Base-by-base conservation (phyloP, 2,113 vertebrate genomes). In the Nycticebus coucang region DNA sequence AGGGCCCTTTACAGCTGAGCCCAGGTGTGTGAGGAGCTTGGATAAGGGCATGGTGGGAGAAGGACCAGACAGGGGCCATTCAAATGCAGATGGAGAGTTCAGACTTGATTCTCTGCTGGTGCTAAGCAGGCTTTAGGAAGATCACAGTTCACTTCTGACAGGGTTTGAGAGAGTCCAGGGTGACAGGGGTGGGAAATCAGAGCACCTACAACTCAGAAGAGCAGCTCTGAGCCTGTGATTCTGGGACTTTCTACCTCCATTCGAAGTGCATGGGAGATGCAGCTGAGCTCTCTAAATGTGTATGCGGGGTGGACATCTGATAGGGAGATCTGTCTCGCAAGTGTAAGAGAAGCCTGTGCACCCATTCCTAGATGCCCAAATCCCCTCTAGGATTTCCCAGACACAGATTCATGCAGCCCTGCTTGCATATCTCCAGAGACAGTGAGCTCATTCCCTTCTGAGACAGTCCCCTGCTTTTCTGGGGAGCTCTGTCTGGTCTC, bases 231-330 rank as follows among this genome's bases (percentile, higher is more conserved):
- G 41, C 60, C 30, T 18, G 8, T 4, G 35, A 1, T 59, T 37
- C 78, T 17, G 55, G 69, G 5, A 88, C 71, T 28, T 85, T 57
- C 59, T 17, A 19, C 62, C 2, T 79, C 12, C 57, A 7, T 50
- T 81, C 41, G 13, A 30, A 71, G 60, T 21, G 33, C 37, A 21
- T 0, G 37, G 26, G 28, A n/a, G 53, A 0, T 7, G 2, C 15
- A 7, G 19, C 53, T 0, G 1, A 28, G n/a, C 30, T 2, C 33
- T 10, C 8, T 28, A 18, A 18, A 1, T 1, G 13, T 84, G 28
- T n/a, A 5, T 55, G n/a, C 33, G 26, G 7, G 24, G 24, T 0
- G 2, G 19, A 28, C 35, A 26, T 80, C 66, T 1, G 14, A 12
- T 33, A 30, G 35, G 30, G 28, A 12, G 60, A 78, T 30, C 53